Conservation (phyloP, 2,888 invertebrate genomes). For the Clitarchus hookeri region DNA sequence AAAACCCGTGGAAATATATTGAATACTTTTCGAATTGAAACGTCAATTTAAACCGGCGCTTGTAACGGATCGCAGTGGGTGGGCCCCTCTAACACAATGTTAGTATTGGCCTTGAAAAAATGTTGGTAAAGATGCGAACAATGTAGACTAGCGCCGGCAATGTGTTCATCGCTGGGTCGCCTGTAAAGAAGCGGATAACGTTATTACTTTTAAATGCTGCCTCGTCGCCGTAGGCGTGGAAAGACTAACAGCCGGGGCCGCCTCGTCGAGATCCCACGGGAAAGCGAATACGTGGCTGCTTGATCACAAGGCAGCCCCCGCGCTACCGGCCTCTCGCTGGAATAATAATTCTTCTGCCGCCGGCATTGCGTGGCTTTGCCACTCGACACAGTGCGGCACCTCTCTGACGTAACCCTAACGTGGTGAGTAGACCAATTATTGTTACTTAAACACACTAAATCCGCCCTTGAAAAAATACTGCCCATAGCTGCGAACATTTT, state of each 20-base stretch:
- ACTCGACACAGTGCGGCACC: too few species aligned
- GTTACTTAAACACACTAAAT: too few species aligned
- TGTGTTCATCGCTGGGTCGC: not conserved
- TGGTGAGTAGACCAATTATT: too few species aligned
- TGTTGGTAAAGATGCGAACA: not conserved
- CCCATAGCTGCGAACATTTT: too few species aligned
- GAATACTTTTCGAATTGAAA: not conserved
- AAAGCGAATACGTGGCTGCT: not conserved
- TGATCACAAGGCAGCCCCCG: too few species aligned
- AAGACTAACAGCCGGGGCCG: not conserved
- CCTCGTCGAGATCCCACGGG: not conserved
- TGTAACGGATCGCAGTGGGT: not conserved
- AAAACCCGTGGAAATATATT: not conserved
- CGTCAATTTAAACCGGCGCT: not conserved
- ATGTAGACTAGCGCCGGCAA: not conserved
- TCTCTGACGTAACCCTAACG: too few species aligned
- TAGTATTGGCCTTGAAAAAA: not conserved
- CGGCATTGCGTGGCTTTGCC: too few species aligned
- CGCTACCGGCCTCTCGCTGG: too few species aligned
- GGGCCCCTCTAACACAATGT: not conserved
- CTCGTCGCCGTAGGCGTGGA: not conserved
- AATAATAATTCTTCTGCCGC: too few species aligned
- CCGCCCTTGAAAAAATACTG: too few species aligned
- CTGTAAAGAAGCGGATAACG: not conserved
- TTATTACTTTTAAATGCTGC: not conserved